A percentile compares a stretch with the other conserved stretches of the same genome.
Conservation (phyloP, 2,113 vertebrate genomes). For the Gorsachius goisagi region DNA sequence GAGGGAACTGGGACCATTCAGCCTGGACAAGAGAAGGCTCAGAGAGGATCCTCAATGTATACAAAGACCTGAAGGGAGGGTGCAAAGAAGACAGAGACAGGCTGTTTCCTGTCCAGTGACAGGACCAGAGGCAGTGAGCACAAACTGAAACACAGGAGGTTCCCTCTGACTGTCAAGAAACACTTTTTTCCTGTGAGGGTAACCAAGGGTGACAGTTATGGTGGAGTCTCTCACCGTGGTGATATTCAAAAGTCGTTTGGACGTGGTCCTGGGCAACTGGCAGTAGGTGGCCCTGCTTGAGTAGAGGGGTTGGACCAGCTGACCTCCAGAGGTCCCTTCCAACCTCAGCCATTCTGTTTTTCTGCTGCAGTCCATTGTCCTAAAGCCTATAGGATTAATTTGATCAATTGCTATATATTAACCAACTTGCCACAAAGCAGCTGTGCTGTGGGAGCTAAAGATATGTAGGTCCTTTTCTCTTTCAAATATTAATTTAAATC, state of each 20-base stretch:
- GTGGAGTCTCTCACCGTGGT: background rate
- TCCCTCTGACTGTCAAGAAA: background rate
- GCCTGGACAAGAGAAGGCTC: background rate
- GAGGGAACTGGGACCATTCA: background rate
- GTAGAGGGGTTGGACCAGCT: background rate
- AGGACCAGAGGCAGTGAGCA: background rate
- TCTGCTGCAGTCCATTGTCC: background rate
- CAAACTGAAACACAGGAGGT: background rate
- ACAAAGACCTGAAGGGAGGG: background rate
- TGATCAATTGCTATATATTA: background rate
- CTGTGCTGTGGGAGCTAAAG: background rate
- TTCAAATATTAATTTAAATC: background rate
- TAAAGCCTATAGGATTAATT: background rate
- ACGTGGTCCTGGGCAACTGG: background rate
- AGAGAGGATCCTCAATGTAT: background rate
- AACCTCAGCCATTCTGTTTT: background rate
- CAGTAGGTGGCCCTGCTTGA: background rate
- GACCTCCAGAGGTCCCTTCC: background rate
- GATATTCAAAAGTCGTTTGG: background rate
- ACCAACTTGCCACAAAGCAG: background rate
- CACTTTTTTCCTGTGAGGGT: background rate
- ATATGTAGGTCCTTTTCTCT: background rate
- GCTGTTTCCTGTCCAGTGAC: background rate
- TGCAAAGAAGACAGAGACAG: background rate
- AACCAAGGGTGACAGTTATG: background rate